phyloP scores from a whole-genome alignment of 2,797 vertebrate genomes.

The Cossypha niveicapilla region DNA sequence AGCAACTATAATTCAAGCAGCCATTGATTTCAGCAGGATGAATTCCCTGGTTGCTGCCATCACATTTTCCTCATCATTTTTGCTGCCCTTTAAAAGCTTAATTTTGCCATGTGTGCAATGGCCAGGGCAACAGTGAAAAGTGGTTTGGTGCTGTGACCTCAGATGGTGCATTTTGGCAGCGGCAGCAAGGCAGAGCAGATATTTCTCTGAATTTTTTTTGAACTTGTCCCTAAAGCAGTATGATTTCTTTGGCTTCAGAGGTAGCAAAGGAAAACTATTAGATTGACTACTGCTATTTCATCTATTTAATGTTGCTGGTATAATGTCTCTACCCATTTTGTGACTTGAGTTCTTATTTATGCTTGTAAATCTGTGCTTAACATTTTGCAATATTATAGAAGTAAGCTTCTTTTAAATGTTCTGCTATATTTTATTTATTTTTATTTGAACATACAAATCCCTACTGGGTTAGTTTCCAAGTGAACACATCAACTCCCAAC shows the following conservation, averaged over 20 bases:
- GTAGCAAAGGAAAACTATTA: neutral
- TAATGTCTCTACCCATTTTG: neutral
- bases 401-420: slow-evolving; percentile 52
- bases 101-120: neutral
- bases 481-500: neutral
- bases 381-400: slow-evolving; percentile 37
- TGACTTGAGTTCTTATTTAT: slow-evolving; percentile 19
- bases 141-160: neutral
- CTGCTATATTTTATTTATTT: slow-evolving; percentile 30
- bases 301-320: neutral
- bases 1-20: neutral
- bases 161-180: neutral
- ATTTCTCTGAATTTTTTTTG: neutral
- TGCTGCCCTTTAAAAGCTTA: neutral
- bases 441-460: slow-evolving; percentile 19
- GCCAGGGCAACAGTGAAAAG: neutral
- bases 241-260: neutral
- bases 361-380: slow-evolving; percentile 47
- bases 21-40: slow-evolving; percentile 1
- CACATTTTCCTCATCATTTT: neutral
- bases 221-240: neutral
- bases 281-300: neutral
- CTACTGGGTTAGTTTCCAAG: slow-evolving; percentile 1
- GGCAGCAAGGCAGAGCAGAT: neutral
- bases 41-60: neutral